Conservation (phyloP, 2,888 invertebrate genomes). For the Macrostomum cliftonense region DNA sequence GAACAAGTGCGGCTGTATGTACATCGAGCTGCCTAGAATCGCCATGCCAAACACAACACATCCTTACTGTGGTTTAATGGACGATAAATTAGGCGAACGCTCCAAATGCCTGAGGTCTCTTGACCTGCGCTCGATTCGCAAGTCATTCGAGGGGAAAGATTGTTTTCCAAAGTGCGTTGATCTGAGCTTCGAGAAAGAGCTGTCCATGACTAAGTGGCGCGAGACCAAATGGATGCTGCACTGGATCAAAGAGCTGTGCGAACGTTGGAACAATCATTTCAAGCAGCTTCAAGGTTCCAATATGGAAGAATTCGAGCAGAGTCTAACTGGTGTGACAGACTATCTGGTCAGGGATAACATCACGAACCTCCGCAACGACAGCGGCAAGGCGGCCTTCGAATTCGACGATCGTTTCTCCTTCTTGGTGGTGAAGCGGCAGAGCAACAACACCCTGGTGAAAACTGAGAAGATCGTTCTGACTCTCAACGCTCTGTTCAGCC, state of each 20-base stretch:
- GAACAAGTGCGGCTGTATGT: constrained; percentile 11
- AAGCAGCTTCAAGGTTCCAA: neutral
- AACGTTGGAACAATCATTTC: neutral
- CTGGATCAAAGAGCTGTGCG: neutral
- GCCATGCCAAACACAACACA: neutral
- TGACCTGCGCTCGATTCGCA: too few species aligned
- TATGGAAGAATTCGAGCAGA: neutral
- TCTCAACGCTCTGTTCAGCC: constrained; percentile 10
- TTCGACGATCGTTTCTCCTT: constrained; percentile 9
- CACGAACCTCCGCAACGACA: neutral
- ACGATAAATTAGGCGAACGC: too few species aligned
- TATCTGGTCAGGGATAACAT: constrained; percentile 1
- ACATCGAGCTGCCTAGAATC: constrained; percentile 4
- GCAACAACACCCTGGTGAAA: constrained; percentile 8
- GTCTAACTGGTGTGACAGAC: neutral
- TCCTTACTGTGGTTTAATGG: constrained; percentile 7
- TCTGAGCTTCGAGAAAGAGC: neutral
- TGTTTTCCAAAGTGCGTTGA: constrained; percentile 3
- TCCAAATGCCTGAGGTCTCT: too few species aligned
- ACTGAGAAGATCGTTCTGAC: constrained; percentile 9
- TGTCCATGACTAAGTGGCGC: constrained; percentile 3
- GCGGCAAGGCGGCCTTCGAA: neutral
- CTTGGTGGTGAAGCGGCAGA: constrained; percentile 6
- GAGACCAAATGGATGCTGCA: neutral
- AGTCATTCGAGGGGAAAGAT: neutral